Conservation (phyloP, 2,113 vertebrate genomes). For the Leucoraja erinaceus region DNA sequence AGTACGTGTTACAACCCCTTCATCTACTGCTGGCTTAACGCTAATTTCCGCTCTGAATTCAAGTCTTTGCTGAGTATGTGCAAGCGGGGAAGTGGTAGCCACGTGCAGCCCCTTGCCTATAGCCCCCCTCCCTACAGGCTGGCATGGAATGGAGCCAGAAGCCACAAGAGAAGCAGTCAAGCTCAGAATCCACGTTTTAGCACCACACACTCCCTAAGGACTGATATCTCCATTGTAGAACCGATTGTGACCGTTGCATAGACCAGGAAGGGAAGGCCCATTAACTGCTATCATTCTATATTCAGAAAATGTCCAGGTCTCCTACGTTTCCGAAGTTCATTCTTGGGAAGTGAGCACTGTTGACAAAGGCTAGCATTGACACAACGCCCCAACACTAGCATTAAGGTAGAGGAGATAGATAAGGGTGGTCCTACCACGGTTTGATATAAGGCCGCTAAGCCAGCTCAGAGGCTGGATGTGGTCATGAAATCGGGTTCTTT, state of each 20-base stretch:
- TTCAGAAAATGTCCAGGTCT: not conserved
- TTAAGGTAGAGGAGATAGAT: not conserved
- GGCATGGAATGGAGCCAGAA: slow-evolving; percentile 43
- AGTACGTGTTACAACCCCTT: slow-evolving; percentile 71
- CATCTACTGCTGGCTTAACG: slow-evolving; percentile 69
- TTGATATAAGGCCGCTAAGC: not conserved
- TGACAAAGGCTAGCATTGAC: not conserved
- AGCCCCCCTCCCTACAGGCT: slow-evolving; percentile 39
- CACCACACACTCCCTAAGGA: slow-evolving; percentile 44
- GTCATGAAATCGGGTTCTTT: not conserved
- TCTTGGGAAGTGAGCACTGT: not conserved
- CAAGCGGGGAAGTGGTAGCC: not conserved
- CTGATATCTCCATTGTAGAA: slow-evolving; percentile 47
- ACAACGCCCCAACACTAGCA: too few species aligned
- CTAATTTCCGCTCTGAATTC: slow-evolving; percentile 58
- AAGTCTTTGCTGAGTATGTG: slow-evolving; percentile 51
- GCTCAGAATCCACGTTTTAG: slow-evolving; percentile 40
- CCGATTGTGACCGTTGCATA: slow-evolving; percentile 48
- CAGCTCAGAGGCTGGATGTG: not conserved
- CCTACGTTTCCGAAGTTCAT: not conserved
- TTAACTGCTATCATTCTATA: not conserved
- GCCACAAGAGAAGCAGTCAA: not conserved
- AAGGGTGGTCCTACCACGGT: not conserved
- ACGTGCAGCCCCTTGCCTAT: slow-evolving; percentile 44
- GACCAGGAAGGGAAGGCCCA: not conserved